Base-by-base conservation (phyloP, 2,888 invertebrate genomes). In the Eledona agricola region DNA sequence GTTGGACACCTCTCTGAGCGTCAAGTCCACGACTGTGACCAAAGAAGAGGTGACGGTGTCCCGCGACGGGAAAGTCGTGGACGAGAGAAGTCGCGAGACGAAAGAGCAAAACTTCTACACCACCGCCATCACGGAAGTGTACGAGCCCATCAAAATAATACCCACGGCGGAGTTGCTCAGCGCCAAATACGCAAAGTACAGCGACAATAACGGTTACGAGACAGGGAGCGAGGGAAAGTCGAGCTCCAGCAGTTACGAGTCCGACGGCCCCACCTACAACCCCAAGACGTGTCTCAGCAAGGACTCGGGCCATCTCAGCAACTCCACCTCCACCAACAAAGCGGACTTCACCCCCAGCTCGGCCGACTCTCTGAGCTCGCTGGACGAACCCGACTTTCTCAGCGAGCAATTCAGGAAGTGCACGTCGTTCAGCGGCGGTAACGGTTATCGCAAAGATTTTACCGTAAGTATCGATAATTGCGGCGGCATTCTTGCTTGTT, bases 41-140 rank as follows among this genome's bases (percentile, higher is more conserved):
- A 85, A 84, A 57, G 87, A 88, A 69, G 86, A 87, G 69, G 84
- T 88, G 56, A 84, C 84, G 0, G 85, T 88, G 15, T 82, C 84
- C 1, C 79, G 83, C 13, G 84, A 83, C 51, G 87, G 87, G 1
- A 80, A 80, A 62, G 79, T 88, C 49, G 81, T 88, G n/a, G 87
- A 88, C 71, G 87, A 87, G 68, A 74, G 86, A 3, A 83, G 83
- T 52, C 80, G 84, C 35, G 87, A 88, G 73, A 85, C 85, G 22
- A 86, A 86, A 72, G 87, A 88, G 66, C 84, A 86, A 70, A 86
- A 87, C 71, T 83, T 81, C 65, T 87, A 86, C 71, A 82, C 83
- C 31, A 86, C 83, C 64, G 81, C 83, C 32, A 83, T 85, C 37
- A 83, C 83, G 57, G 86, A 86, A 72, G 80, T 85, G 56, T 86